These are phyloP conservation scores for Sebastes flavidus DNA, from an alignment of 2,797 vertebrate species.

Conservation along the genomic window DNA sequence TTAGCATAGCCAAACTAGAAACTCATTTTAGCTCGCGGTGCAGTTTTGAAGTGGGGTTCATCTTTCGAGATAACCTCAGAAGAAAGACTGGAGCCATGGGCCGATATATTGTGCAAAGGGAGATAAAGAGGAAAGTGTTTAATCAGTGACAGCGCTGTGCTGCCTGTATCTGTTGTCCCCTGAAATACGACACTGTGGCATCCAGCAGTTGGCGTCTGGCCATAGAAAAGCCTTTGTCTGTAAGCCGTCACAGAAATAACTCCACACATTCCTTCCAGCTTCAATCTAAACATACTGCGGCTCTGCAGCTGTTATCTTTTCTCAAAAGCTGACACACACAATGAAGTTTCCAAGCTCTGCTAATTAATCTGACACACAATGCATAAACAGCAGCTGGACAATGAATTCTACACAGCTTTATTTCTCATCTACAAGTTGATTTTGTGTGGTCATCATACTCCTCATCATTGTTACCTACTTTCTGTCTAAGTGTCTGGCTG, in stretches of 20 bases:
- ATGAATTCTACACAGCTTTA: neutral
- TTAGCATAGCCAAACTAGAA: neutral
- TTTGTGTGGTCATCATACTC: neutral
- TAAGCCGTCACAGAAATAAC: conserved; percentile 4
- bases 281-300: neutral
- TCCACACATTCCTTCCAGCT: neutral
- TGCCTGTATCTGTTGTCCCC: conserved; percentile 16
- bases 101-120: conserved; percentile 6
- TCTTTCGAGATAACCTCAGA: conserved; percentile 16
- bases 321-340: neutral
- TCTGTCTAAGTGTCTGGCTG: neutral
- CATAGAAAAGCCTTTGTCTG: conserved; percentile 6
- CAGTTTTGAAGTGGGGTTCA: conserved; percentile 20
- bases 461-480: neutral
- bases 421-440: neutral
- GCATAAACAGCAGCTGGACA: neutral
- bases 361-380: neutral
- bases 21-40: neutral
- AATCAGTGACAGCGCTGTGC: conserved; percentile 41
- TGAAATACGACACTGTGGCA: conserved; percentile 5
- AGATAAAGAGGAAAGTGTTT: conserved; percentile 40
- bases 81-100: neutral
- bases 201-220: conserved; percentile 12
- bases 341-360: neutral
- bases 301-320: neutral